Conservation (phyloP, 2,888 invertebrate genomes). For the Pyrgus malvae region DNA sequence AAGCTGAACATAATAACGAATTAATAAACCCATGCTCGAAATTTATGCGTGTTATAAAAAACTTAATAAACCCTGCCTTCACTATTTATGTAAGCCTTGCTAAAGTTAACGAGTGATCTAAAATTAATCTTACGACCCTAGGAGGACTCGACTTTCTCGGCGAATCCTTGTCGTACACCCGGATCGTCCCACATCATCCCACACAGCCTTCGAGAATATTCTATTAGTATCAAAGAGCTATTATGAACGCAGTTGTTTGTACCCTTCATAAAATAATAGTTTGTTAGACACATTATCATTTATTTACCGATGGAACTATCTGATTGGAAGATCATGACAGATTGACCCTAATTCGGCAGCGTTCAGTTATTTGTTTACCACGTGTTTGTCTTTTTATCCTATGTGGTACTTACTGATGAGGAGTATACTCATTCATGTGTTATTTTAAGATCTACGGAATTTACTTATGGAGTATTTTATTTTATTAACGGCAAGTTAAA, state of each 20-base stretch:
- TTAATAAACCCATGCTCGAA: not conserved
- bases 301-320: too few relatives aligned
- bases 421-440: too few relatives aligned
- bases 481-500: too few relatives aligned
- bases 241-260: not conserved
- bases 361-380: not conserved
- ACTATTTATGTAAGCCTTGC: not conserved
- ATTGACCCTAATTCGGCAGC: not conserved
- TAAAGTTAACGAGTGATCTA: not conserved
- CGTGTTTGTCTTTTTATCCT: too few relatives aligned
- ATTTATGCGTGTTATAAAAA: not conserved
- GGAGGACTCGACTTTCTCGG: not conserved
- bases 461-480: too few relatives aligned
- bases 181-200: not conserved
- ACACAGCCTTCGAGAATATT: conserved; percentile 7
- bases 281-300: too few relatives aligned
- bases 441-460: too few relatives aligned
- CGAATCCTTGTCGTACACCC: conserved; percentile 3
- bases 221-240: not conserved
- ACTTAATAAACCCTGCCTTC: not conserved
- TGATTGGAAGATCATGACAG: not conserved
- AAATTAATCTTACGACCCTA: conserved; percentile 1
- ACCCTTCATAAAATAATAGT: not conserved
- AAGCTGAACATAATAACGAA: too few relatives aligned
- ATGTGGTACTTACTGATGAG: too few relatives aligned